These are phyloP conservation scores for Nymphalis c-album DNA, from an alignment of 2,888 invertebrate genomes.

Conservation along the genomic window DNA sequence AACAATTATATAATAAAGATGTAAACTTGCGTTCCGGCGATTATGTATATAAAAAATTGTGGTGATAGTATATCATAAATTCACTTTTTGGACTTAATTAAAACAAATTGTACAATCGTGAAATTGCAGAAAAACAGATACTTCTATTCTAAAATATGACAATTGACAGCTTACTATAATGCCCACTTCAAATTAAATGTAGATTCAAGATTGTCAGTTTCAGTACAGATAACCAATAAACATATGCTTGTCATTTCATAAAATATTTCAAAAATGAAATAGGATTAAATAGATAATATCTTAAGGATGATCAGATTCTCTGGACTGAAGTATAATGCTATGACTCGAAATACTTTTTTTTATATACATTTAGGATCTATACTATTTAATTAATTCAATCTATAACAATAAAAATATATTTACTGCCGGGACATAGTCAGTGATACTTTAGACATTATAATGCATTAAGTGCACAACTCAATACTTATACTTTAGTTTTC, in stretches of 20 bases:
- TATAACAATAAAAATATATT: too few relatives aligned
- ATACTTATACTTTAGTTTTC: too few relatives aligned
- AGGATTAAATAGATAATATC: background rate
- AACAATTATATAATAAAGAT: slow-evolving; percentile 16
- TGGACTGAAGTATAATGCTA: too few relatives aligned
- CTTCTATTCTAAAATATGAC: slow-evolving; percentile 18
- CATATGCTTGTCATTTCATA: too few relatives aligned
- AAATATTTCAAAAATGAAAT: too few relatives aligned
- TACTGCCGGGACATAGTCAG: too few relatives aligned
- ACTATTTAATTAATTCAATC: too few relatives aligned
- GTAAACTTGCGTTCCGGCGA: slow-evolving; percentile 13
- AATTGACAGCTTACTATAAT: slow-evolving; percentile 15
- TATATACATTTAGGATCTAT: too few relatives aligned
- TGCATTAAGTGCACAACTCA: too few relatives aligned
- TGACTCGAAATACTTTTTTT: too few relatives aligned
- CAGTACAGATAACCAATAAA: background rate
- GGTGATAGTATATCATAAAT: slow-evolving; percentile 2
- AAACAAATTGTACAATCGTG: slow-evolving; percentile 40
- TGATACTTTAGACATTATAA: too few relatives aligned
- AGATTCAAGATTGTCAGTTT: background rate
- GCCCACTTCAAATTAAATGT: slow-evolving; percentile 12
- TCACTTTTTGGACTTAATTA: slow-evolving; percentile 26
- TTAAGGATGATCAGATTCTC: too few relatives aligned
- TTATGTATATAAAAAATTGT: background rate
- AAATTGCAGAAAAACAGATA: slow-evolving; percentile 40